These are phyloP conservation scores for Arctocebus calabarensis DNA, from an alignment of 2,797 vertebrate species.

Conservation along the genomic window DNA sequence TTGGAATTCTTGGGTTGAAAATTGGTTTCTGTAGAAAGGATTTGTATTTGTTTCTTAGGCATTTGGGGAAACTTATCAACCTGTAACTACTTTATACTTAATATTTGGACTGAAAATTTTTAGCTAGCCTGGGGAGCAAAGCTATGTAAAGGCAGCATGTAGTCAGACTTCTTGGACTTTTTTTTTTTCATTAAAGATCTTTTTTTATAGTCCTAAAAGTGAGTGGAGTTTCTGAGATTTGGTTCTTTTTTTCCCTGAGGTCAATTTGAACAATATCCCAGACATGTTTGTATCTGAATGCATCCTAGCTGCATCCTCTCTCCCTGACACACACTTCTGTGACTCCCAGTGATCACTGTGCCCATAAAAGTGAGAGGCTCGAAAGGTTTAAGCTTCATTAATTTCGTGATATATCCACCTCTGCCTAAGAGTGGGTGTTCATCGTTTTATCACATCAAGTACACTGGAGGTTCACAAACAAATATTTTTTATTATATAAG, in stretches of 20 bases:
- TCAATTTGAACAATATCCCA: background rate
- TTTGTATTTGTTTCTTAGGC: background rate
- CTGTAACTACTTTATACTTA: background rate
- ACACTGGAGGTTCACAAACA: background rate
- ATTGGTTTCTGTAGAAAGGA: background rate
- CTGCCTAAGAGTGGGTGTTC: background rate
- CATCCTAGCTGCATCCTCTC: background rate
- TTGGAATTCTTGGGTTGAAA: constrained; percentile 8
- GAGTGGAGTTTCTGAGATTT: background rate
- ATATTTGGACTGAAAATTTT: background rate
- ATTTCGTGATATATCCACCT: background rate
- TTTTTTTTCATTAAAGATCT: background rate
- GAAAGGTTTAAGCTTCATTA: background rate
- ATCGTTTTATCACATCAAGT: background rate
- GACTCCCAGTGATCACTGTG: background rate
- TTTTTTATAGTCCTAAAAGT: background rate
- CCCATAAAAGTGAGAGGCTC: background rate
- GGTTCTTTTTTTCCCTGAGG: background rate
- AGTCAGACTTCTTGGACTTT: background rate
- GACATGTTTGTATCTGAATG: background rate
- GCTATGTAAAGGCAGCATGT: background rate
- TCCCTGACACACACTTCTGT: background rate
- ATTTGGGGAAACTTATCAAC: background rate
- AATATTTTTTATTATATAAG: background rate
- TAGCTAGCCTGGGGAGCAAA: background rate